Percentiles rank a stretch among this genome's conserved stretches.
Evolutionary conservation across 2,113 vertebrate species (phyloP).

Genomic region (Gallinago paraguaiae): DNA sequence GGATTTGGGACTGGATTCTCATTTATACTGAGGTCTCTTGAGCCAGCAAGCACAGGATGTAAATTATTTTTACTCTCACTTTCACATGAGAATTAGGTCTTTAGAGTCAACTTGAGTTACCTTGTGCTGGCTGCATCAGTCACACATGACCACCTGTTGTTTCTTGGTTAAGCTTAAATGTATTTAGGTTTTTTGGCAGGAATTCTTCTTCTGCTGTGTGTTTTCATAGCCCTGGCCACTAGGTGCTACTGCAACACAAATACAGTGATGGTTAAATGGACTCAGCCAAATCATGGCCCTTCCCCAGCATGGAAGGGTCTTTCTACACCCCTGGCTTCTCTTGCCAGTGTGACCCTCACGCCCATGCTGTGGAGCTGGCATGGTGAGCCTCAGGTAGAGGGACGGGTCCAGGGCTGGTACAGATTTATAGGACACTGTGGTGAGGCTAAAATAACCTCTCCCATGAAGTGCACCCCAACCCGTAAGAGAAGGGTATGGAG

Average conservation of each 20-base stretch:
- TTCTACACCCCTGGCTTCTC: neutral
- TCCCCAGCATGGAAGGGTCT: neutral
- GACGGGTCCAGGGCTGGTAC: neutral
- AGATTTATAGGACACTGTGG: neutral
- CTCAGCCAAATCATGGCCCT: neutral
- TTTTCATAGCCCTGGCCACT: conserved; percentile 61
- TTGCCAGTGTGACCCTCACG: neutral
- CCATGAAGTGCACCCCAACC: neutral
- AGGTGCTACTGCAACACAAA: conserved; percentile 68
- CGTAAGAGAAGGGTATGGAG: neutral
- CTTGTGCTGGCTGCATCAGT: conserved; percentile 35
- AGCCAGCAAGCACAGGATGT: conserved; percentile 60
- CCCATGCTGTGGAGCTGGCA: neutral
- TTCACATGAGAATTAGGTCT: conserved; percentile 62
- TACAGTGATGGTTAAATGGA: neutral
- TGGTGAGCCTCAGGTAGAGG: neutral
- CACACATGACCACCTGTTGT: conserved; percentile 50
- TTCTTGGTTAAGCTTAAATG: conserved; percentile 14
- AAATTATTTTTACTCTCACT: conserved; percentile 61
- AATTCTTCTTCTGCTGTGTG: neutral
- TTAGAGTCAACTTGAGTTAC: conserved; percentile 64
- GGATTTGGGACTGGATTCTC: conserved; percentile 57
- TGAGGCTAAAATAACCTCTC: neutral
- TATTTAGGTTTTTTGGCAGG: conserved; percentile 12
- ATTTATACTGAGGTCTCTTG: conserved; percentile 32